Base-by-base conservation (phyloP, 1,140 invertebrate genomes). In the Aporrectodea caliginosa region DNA sequence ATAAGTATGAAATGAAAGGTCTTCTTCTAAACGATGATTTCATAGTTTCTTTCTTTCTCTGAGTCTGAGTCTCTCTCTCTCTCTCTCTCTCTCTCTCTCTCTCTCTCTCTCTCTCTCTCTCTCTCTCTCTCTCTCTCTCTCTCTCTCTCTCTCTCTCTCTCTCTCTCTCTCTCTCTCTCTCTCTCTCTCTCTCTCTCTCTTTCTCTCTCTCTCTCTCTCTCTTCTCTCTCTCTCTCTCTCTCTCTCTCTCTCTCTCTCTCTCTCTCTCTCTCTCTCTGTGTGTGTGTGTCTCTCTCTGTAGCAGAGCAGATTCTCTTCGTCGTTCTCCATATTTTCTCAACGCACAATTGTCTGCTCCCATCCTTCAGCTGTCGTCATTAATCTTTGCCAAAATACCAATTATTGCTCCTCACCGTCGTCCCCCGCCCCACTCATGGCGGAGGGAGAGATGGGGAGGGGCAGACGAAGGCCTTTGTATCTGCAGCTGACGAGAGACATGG, bases 231-330 rank as follows among this genome's bases (percentile, higher is more conserved):
- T 73, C 75, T 30, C 30, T 73, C 69, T 77, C 58, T 72, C 30
- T 77, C 35, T 80, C 74, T 75, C n/a, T 80, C 69, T 32, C 74
- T 75, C 58, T 32, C 78, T 79, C 78, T 30, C 0, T 72, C 69
- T 79, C 69, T 71, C 16, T 34, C 69, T 43, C 73, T 58, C 35
- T 78, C 70, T 58, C 76, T 31, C 35, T 76, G 27, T 79, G 33
- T 58, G n/a, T 78, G n/a, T 73, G 34, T 70, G 16, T 43, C 16
- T 73, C 32, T 35, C 16, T 73, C 58, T 43, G n/a, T n/a, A n/a
- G n/a, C n/a, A n/a, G n/a, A n/a, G n/a, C n/a, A n/a, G n/a, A n/a
- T n/a, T n/a, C n/a, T n/a, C n/a, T n/a, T n/a, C n/a, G n/a, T n/a
- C n/a, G n/a, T n/a, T n/a, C n/a, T n/a, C n/a, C n/a, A n/a, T n/a